Conservation (phyloP, 1,140 invertebrate species). For the Saxidomus purpurata region DNA sequence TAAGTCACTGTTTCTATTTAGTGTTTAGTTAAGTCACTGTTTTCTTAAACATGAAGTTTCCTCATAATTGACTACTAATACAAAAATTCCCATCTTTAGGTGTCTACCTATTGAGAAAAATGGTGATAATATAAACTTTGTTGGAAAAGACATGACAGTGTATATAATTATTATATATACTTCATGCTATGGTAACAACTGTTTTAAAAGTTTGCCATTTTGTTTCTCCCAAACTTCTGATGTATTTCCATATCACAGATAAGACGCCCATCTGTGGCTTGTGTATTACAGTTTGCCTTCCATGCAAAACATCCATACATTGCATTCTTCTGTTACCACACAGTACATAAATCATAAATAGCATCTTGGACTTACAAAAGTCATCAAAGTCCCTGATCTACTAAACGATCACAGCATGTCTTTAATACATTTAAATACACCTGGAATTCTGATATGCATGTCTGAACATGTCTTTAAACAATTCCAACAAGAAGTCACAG, state of each 20-base stretch:
- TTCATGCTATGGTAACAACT: background rate
- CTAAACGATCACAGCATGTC: background rate
- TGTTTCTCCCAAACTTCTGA: background rate
- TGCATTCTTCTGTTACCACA: background rate
- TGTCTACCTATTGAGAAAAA: too few relatives aligned
- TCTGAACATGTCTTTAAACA: background rate
- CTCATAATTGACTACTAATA: too few relatives aligned
- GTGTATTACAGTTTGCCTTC: too few relatives aligned
- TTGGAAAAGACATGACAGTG: too few relatives aligned
- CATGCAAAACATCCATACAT: too few relatives aligned
- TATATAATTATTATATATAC: too few relatives aligned
- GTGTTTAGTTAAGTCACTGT: too few relatives aligned
- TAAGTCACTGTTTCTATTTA: too few relatives aligned
- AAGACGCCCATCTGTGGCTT: constrained; percentile 20
- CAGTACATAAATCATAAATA: background rate
- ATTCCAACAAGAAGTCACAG: too few relatives aligned
- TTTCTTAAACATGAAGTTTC: too few relatives aligned
- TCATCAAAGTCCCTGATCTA: constrained; percentile 2
- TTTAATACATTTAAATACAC: background rate
- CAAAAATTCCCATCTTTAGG: too few relatives aligned
- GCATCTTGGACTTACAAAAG: background rate
- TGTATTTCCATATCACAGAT: constrained; percentile 26
- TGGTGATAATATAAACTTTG: too few relatives aligned
- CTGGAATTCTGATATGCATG: constrained; percentile 15
- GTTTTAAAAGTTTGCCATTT: background rate